Conservation (phyloP, 2,797 vertebrate genomes). For the Pipistrellus nathusii region DNA sequence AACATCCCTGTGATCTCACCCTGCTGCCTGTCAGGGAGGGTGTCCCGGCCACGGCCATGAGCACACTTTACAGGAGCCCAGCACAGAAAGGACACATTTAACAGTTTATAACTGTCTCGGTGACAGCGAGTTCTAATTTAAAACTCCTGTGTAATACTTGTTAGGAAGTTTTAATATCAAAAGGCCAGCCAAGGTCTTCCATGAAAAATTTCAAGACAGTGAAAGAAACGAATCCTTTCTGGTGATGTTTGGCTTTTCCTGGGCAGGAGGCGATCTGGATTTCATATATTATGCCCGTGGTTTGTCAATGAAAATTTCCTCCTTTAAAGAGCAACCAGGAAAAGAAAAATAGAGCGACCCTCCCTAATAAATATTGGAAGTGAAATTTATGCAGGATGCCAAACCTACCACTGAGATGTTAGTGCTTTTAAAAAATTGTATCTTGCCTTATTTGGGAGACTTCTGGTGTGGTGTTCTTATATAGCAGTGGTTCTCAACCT, state of each 20-base stretch:
- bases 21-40: slow-evolving; percentile 76
- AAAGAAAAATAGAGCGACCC: slow-evolving; percentile 69
- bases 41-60: background rate
- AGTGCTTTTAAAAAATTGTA: background rate
- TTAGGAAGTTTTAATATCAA: slow-evolving; percentile 91
- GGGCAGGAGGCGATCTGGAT: slow-evolving; percentile 85
- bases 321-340: slow-evolving; percentile 84
- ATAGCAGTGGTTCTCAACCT: background rate
- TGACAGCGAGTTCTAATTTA: slow-evolving; percentile 90
- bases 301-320: slow-evolving; percentile 87
- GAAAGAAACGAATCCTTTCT: slow-evolving; percentile 89
- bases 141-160: slow-evolving; percentile 90
- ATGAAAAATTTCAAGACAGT: slow-evolving; percentile 90
- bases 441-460: slow-evolving; percentile 70
- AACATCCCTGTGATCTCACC: slow-evolving; percentile 53
- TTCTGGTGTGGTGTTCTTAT: slow-evolving; percentile 77
- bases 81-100: slow-evolving; percentile 86
- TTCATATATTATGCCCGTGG: slow-evolving; percentile 88
- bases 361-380: slow-evolving; percentile 80
- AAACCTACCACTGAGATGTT: slow-evolving; percentile 81
- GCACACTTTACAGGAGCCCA: slow-evolving; percentile 84
- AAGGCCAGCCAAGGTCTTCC: slow-evolving; percentile 90
- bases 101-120: slow-evolving; percentile 89
- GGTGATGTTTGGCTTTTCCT: slow-evolving; percentile 87
- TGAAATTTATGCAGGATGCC: slow-evolving; percentile 82